These are phyloP conservation scores for Passer montanus DNA, from an alignment of 2,113 vertebrate genomes.

Conservation along the genomic window DNA sequence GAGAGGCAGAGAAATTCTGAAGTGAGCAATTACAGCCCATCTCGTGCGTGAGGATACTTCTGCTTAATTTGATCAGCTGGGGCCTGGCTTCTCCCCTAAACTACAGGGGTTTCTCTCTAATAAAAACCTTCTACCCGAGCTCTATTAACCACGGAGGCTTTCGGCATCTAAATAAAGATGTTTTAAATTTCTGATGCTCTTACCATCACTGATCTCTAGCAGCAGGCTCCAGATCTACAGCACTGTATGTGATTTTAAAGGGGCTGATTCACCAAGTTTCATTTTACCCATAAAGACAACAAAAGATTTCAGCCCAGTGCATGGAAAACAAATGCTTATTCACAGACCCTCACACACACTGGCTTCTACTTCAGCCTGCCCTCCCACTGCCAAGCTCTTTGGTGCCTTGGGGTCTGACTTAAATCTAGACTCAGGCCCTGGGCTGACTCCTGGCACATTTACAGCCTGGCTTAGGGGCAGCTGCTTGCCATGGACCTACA, in stretches of 20 bases:
- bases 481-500: rapidly evolving
- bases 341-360: background rate
- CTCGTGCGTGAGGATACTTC: background rate
- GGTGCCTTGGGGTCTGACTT: background rate
- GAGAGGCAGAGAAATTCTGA: background rate
- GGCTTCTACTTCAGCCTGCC: background rate
- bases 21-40: background rate
- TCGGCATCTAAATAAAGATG: background rate
- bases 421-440: background rate
- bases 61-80: background rate
- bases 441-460: background rate
- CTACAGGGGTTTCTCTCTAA: background rate
- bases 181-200: background rate
- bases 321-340: background rate
- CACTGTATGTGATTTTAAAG: background rate
- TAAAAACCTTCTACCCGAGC: background rate
- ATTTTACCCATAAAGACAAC: background rate
- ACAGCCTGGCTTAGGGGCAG: background rate
- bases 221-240: background rate
- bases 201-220: background rate
- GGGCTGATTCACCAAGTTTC: background rate
- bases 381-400: background rate
- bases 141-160: background rate
- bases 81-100: background rate
- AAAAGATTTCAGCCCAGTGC: background rate